Percentiles rank a stretch among this genome's conserved stretches.
Conservation (phyloP, 2,888 invertebrate species). For the Dryobotodes eremita region DNA sequence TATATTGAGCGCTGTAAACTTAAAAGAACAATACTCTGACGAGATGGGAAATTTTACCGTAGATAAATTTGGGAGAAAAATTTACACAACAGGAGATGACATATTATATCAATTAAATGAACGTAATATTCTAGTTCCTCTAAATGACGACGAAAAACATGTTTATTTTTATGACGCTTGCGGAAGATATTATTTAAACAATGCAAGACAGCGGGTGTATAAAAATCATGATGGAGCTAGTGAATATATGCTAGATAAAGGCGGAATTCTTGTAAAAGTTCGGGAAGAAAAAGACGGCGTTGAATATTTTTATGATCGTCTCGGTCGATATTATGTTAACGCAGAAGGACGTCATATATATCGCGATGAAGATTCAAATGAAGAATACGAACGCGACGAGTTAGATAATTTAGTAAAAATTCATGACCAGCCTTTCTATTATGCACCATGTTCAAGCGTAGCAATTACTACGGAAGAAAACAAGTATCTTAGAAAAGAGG, state of each 20-base stretch:
- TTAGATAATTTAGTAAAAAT: constrained; percentile 70
- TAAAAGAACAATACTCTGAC: constrained; percentile 69
- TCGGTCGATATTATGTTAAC: constrained; percentile 71
- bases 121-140: constrained; percentile 61
- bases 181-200: constrained; percentile 71
- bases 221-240: constrained; percentile 66
- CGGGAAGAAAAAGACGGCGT: constrained; percentile 64
- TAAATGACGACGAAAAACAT: constrained; percentile 68
- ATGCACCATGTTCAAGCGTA: constrained; percentile 50
- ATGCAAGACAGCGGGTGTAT: constrained; percentile 63
- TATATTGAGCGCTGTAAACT: constrained; percentile 68
- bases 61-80: constrained; percentile 72
- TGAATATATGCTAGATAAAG: constrained; percentile 68
- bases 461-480: constrained; percentile 67
- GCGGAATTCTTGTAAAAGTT: constrained; percentile 66
- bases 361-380: constrained; percentile 56
- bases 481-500: constrained; percentile 68
- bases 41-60: constrained; percentile 67
- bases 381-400: constrained; percentile 68
- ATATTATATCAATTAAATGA: constrained; percentile 71
- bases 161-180: constrained; percentile 74
- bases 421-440: constrained; percentile 12
- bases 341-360: constrained; percentile 66
- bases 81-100: constrained; percentile 63
- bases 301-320: constrained; percentile 69